Evolutionary conservation across 2,888 invertebrate species (phyloP), one percentile per base, ranked within the genome.

Genomic region (Drosophila setosimentum): DNA sequence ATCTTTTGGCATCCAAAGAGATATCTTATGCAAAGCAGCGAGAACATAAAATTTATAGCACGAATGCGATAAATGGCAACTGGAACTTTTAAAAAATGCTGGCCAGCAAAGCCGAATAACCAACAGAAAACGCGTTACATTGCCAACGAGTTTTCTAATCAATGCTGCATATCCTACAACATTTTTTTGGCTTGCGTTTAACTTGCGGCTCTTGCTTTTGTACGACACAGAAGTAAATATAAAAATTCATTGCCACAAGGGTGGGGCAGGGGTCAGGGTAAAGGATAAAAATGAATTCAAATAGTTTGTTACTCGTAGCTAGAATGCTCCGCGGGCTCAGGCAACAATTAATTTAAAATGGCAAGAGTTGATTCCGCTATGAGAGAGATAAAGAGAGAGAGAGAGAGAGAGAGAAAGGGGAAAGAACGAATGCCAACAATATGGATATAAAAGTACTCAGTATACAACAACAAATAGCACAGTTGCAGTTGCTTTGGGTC

Each of bases 291-390:
- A 40, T 13, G n/a, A 18, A 50, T 11, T 35, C 40, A 67, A 66
- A 78, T 49, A 48, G 78, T 57, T 68, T 35, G 63, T 29, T 54
- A 10, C 35, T 27, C 27, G 35, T 37, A 8, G 54, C n/a, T 13
- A n/a, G 50, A 58, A 54, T 62, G 53, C 57, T 50, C 59, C 40
- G 21, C 45, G 42, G 50, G 30, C 51, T 42, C 29, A 42, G 33
- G 33, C 63, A 37, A 58, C 68, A 79, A 76, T 66, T 79, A 78
- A 79, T 78, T 79, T 68, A 72, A 78, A 78, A 72, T 49, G 58
- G 48, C 50, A 54, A 49, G 16, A 55, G n/a, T 16, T 42, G 32
- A 10, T 60, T 57, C 42, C 49, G 16, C 24, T 2, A 24, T 27
- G 8, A 16, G 21, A 3, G 16, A 7, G 1, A 13, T 21, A 1